Evolutionary conservation across 1,140 invertebrate genomes (phyloP).

Genomic region (Latrodectus geometricus): DNA sequence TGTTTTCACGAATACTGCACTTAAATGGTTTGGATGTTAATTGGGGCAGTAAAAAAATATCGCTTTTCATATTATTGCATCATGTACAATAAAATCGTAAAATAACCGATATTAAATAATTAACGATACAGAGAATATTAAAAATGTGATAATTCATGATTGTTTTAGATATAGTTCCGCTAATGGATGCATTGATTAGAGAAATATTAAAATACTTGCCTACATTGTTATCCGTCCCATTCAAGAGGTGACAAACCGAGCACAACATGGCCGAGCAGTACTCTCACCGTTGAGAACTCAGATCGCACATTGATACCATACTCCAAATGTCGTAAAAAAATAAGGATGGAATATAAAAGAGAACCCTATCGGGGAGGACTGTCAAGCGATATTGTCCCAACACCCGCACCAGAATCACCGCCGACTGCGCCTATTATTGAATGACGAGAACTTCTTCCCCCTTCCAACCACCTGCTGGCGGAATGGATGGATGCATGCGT

Average conservation of each 20-base stretch:
- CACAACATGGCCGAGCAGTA: constrained; percentile 50
- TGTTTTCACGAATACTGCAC: too few species aligned
- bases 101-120: too few species aligned
- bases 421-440: too few species aligned
- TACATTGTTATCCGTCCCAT: neutral
- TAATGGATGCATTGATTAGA: too few species aligned
- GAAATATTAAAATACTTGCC: constrained; percentile 19
- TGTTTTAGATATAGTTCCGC: too few species aligned
- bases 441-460: neutral
- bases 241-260: constrained; percentile 44
- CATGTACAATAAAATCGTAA: too few species aligned
- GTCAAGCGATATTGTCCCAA: constrained; percentile 11
- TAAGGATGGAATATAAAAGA: neutral
- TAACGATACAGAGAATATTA: too few species aligned
- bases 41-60: too few species aligned
- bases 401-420: too few species aligned
- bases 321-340: neutral
- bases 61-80: too few species aligned
- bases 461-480: constrained; percentile 36
- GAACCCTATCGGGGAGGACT: neutral
- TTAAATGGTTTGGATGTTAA: too few species aligned
- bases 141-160: too few species aligned
- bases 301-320: neutral
- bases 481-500: constrained; percentile 8
- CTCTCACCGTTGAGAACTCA: neutral